Evolutionary conservation across 1,140 invertebrate species (phyloP).

Genomic region (Wiebesia pumilae): DNA sequence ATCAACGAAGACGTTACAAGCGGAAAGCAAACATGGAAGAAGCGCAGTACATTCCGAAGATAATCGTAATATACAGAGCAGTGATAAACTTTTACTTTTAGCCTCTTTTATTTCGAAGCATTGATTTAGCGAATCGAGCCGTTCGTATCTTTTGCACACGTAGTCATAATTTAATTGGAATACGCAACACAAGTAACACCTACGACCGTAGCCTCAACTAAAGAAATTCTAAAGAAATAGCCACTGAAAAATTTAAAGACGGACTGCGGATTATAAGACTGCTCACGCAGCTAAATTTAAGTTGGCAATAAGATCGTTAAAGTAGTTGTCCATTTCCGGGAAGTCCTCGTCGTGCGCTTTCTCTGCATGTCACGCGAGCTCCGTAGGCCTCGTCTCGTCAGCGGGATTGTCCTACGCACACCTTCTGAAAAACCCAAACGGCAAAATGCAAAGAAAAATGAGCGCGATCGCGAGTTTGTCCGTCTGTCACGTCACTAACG

Average conservation of each 20-base stretch:
- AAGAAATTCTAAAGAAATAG: too few species aligned
- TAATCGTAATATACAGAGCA: neutral
- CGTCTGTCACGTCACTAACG: slow-evolving; percentile 29
- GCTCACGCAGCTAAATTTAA: neutral
- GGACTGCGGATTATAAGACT: neutral
- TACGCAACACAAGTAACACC: too few species aligned
- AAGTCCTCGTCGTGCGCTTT: neutral
- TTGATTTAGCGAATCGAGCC: neutral
- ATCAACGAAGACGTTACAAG: neutral
- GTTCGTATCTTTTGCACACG: neutral
- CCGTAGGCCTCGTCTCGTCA: neutral
- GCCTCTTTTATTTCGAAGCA: neutral
- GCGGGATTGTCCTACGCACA: neutral
- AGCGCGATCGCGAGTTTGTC: neutral
- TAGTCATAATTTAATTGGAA: neutral
- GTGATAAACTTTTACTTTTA: neutral
- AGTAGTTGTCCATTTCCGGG: neutral
- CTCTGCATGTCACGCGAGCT: neutral
- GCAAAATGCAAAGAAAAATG: neutral
- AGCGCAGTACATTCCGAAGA: neutral
- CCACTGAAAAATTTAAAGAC: neutral
- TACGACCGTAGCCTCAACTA: too few species aligned
- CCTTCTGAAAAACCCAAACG: neutral
- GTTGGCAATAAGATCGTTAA: neutral
- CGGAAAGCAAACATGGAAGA: neutral